These are phyloP conservation scores for Petrocephalus zakoni DNA, from an alignment of 2,113 vertebrate genomes.

Conservation along the genomic window DNA sequence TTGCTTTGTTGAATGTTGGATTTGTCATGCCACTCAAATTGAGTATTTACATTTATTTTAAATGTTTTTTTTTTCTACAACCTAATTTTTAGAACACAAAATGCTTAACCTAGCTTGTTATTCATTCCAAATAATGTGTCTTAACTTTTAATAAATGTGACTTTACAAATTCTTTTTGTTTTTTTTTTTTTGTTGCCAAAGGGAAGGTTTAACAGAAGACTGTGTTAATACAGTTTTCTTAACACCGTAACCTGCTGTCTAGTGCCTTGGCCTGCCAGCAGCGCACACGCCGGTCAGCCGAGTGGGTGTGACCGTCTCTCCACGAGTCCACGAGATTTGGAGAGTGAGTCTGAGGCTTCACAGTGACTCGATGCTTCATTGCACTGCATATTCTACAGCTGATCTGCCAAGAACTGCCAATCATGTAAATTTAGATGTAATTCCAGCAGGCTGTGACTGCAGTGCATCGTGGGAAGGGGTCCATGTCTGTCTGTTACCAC, in stretches of 20 bases:
- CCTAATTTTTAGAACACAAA: neutral
- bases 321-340: neutral
- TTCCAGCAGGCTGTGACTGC: slow-evolving; percentile 20
- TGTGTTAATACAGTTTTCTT: slow-evolving; percentile 8
- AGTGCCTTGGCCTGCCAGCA: neutral
- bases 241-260: neutral
- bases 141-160: neutral
- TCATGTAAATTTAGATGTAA: neutral
- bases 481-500: slow-evolving; percentile 47
- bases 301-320: neutral
- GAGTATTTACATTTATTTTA: slow-evolving; percentile 10
- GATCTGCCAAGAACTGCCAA: slow-evolving; percentile 21
- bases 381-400: slow-evolving; percentile 52
- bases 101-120: neutral
- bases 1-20: neutral
- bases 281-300: neutral
- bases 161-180: neutral
- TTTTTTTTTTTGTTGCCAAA: neutral
- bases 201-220: neutral
- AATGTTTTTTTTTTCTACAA: neutral
- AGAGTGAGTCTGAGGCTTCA: neutral
- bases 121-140: neutral
- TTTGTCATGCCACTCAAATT: slow-evolving; percentile 3
- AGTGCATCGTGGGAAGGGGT: slow-evolving; percentile 39
- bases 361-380: slow-evolving; percentile 19